Evolutionary conservation across 2,113 vertebrate genomes (phyloP).

Genomic region (Speoplatyrhinus poulsoni): DNA sequence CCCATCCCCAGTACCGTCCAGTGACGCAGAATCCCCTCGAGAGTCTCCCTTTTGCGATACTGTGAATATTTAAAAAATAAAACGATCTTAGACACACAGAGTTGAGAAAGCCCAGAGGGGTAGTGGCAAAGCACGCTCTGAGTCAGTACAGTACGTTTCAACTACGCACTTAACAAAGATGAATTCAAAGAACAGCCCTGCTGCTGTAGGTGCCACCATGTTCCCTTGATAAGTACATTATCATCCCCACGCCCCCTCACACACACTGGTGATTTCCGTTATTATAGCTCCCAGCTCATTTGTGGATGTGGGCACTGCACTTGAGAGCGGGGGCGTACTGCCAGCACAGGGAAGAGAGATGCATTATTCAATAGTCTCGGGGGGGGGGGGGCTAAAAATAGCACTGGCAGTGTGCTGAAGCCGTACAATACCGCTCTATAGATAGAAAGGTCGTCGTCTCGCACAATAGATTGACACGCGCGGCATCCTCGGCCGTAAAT

Average conservation of each 20-base stretch:
- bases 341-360: constrained; percentile 34
- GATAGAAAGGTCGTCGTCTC: constrained; percentile 73
- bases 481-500: neutral
- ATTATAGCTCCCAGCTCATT: constrained; percentile 38
- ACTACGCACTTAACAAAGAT: constrained; percentile 17
- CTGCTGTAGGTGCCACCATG: neutral
- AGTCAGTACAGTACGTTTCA: constrained; percentile 21
- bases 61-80: constrained; percentile 9
- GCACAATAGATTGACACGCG: constrained; percentile 18
- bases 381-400: constrained; percentile 67
- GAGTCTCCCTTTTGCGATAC: constrained; percentile 29
- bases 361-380: constrained; percentile 73
- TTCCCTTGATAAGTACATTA: constrained; percentile 37
- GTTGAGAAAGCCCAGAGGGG: constrained; percentile 23
- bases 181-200: constrained; percentile 12
- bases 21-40: constrained; percentile 37
- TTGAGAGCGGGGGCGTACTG: constrained; percentile 1
- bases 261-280: constrained; percentile 42
- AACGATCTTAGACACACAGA: constrained; percentile 32
- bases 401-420: constrained; percentile 47
- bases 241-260: neutral
- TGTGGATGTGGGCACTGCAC: constrained; percentile 6
- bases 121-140: constrained; percentile 14
- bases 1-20: constrained; percentile 12
- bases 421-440: constrained; percentile 56